A percentile compares a stretch with the other conserved stretches of the same genome.
Conservation (phyloP, 2,888 invertebrate genomes). For the Rosalia funebris region DNA sequence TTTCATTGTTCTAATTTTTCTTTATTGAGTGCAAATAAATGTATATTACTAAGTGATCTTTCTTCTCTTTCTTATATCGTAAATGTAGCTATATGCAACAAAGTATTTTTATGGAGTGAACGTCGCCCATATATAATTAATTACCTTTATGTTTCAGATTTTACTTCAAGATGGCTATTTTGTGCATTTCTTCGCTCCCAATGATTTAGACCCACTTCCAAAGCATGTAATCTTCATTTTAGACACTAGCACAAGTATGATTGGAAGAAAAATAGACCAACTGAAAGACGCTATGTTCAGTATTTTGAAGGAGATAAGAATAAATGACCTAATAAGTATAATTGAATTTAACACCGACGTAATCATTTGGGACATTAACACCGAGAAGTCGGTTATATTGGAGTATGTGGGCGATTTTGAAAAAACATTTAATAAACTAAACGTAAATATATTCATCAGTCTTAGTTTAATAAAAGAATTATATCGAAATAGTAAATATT, state of each 20-base stretch:
- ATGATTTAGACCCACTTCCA: slow-evolving; percentile 68
- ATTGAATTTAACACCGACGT: slow-evolving; percentile 35
- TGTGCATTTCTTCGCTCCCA: slow-evolving; percentile 79
- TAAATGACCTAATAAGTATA: slow-evolving; percentile 31
- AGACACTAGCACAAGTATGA: slow-evolving; percentile 81
- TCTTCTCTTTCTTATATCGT: no score
- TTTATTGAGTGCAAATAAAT: no score
- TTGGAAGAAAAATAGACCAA: slow-evolving; percentile 73
- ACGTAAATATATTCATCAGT: not conserved
- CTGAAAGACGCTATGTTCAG: slow-evolving; percentile 73
- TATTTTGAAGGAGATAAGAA: slow-evolving; percentile 64
- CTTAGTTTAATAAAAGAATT: not conserved
- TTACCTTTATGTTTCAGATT: slow-evolving; percentile 63
- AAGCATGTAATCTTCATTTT: slow-evolving; percentile 79
- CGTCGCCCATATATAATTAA: no score
- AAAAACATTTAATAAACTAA: not conserved
- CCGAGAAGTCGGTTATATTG: not conserved
- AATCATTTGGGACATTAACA: slow-evolving; percentile 34
- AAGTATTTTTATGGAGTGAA: no score
- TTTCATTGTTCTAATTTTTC: no score
- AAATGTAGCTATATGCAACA: no score
- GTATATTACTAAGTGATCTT: no score
- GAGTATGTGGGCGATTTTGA: not conserved
- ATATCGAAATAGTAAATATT: no score
- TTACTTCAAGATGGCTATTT: slow-evolving; percentile 77